Evolutionary conservation across 2,888 invertebrate species (phyloP), one percentile per base, ranked within the genome.

Genomic region (Epistrophe grossulariae): DNA sequence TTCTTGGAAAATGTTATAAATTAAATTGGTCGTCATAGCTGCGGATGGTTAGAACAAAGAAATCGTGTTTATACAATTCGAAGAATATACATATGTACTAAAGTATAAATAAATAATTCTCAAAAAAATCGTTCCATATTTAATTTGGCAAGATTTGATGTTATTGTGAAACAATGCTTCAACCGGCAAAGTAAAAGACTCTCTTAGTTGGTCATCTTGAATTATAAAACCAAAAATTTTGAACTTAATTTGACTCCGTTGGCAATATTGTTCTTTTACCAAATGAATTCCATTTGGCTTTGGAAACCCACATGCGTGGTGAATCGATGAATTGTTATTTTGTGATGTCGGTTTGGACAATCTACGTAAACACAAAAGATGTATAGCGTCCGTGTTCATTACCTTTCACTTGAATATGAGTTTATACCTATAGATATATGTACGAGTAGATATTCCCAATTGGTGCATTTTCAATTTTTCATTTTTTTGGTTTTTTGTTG

Each of bases 271-370:
- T 38, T 35, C 17, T 19, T 50, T 17, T 35, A 50, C 8, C 13
- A 50, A 68, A 19, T 70, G 70, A 40, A 11, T 55, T 70, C 6
- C 70, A 55, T 38, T 70, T 19, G 48, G 35, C 9, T 38, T 17
- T 15, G 11, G 19, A 10, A 24, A 48, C 68, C 62, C 72, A 78
- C 50, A 74, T 79, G 78, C 82, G 78, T 85, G 85, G 74, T 79
- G 57, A 81, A 85, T 85, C 74, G 82, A 28, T 82, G 77, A 85
- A 85, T 78, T 85, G 81, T 76, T 76, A 66, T 70, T 55, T n/a
- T 55, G 57, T 70, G 72, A 55, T 74, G 74, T 71, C 74, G 70
- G 78, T 59, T 62, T 68, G 81, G 81, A 74, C 78, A 85, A 79
- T 84, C 55, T 50, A 50, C 38, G 50, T 50, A 24, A 76, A 59